Percentiles rank a stretch among this genome's conserved stretches.
Evolutionary conservation across 2,888 invertebrate genomes (phyloP).

Genomic region (Drosophila kambysellisi): DNA sequence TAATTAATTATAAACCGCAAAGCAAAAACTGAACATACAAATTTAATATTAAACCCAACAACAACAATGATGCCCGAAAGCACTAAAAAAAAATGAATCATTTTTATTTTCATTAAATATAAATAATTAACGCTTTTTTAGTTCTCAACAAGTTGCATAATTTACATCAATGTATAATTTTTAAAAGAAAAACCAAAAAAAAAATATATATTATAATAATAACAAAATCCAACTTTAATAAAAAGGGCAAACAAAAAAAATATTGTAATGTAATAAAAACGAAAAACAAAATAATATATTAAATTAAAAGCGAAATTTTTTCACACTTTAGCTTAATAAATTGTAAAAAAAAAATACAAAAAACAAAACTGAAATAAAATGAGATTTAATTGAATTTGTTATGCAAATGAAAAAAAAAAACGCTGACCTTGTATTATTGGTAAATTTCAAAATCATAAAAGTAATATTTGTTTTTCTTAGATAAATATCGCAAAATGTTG

Average conservation of each 20-base stretch:
- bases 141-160: slow-evolving; percentile 83
- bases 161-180: slow-evolving; percentile 79
- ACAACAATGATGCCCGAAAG: slow-evolving; percentile 45
- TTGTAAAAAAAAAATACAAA: slow-evolving; percentile 83
- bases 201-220: slow-evolving; percentile 58
- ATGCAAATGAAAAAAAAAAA: slow-evolving; percentile 83
- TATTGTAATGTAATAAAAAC: slow-evolving; percentile 74
- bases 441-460: background rate
- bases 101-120: slow-evolving; percentile 80
- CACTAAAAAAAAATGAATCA: slow-evolving; percentile 51
- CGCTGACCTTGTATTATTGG: slow-evolving; percentile 27
- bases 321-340: slow-evolving; percentile 86
- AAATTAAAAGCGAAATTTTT: slow-evolving; percentile 85
- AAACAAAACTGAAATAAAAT: slow-evolving; percentile 83
- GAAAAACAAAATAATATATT: slow-evolving; percentile 70
- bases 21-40: slow-evolving; percentile 67
- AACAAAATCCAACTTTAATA: slow-evolving; percentile 62
- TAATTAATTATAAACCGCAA: slow-evolving; percentile 63
- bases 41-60: slow-evolving; percentile 57
- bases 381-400: slow-evolving; percentile 85
- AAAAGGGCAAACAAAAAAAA: slow-evolving; percentile 73
- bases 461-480: background rate
- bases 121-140: slow-evolving; percentile 84
- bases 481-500: background rate
- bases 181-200: slow-evolving; percentile 46